Conservation (phyloP, 2,888 invertebrate genomes). For the Xestia rhomboidea region DNA sequence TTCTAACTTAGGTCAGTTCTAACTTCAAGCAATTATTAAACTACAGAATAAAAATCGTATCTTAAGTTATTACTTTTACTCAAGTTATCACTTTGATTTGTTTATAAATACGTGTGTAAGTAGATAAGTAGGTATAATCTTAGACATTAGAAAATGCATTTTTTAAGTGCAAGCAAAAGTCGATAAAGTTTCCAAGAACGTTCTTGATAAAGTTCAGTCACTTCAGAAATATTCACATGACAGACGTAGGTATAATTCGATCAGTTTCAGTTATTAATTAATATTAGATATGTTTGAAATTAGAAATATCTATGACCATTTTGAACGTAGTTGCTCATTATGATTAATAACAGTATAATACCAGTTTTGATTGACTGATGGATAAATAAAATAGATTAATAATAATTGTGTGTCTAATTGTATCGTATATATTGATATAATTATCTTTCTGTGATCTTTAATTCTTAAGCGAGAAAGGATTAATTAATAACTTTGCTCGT, state of each 20-base stretch:
- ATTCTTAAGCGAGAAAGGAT: too few species aligned
- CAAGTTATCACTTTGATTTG: too few species aligned
- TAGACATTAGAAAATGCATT: not conserved
- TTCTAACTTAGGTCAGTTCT: too few species aligned
- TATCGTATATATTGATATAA: not conserved
- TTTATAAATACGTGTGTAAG: not conserved
- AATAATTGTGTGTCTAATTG: not conserved
- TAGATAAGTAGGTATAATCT: not conserved
- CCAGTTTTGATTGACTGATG: slow-evolving; percentile 18
- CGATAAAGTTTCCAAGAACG: slow-evolving; percentile 14
- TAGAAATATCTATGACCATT: slow-evolving; percentile 12
- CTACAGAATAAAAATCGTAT: too few species aligned
- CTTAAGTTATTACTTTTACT: too few species aligned
- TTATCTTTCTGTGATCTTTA: too few species aligned
- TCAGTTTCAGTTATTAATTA: slow-evolving; percentile 43
- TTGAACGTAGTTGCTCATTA: not conserved
- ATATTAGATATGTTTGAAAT: slow-evolving; percentile 30
- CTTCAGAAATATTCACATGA: slow-evolving; percentile 30
- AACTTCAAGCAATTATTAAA: too few species aligned
- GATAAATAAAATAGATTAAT: slow-evolving; percentile 1
- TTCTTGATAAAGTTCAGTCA: slow-evolving; percentile 33
- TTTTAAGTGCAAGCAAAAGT: slow-evolving; percentile 5
- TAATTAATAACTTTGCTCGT: too few species aligned
- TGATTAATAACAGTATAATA: slow-evolving; percentile 24
- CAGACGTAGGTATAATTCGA: slow-evolving; percentile 20